Evolutionary conservation across 35 echinoderm and acorn worm species (phyloP), one percentile per base, ranked within the genome.

Genomic region (Patiria miniata): DNA sequence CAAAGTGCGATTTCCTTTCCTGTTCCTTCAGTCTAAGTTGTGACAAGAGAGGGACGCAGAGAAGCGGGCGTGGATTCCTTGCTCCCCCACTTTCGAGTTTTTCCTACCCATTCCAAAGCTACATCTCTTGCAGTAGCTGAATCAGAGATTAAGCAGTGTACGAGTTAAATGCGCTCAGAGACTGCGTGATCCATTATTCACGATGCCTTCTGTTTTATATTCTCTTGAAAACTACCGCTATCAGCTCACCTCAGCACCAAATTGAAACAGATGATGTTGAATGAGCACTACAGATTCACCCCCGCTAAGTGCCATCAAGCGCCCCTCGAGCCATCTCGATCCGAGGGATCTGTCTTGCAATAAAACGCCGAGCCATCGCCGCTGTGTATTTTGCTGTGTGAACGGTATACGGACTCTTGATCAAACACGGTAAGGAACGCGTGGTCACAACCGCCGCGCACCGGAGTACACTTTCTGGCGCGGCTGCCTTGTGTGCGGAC

Each of bases 191-290:
- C 29, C 65, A 73, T 73, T 73, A 36, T 73, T 73, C 65, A 73
- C 34, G 7, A 61, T 32, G 15, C 8, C 23, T 34, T 36, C 65
- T 73, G 3, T 73, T 34, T 73, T 23, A 14, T 14, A 12, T 23
- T 73, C 14, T 73, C 34, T 8, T 34, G 2, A 73, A 36, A 10
- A 2, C 21, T 73, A 18, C 23, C 23, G 65, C 65, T 32, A 14
- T 34, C 26, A 14, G 42, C 42, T 47, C 42, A 47, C 42, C 42
- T 47, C 42, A n/a, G n/a, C n/a, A 47, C n/a, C 65, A 34, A 73
- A 73, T 73, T 73, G 65, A 73, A 73, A 73, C 65, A 73, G 65
- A 73, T 23, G 26, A 36, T 73, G 34, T 73, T 73, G 65, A 36
- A 73, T 73, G 65, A 73, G 65, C 65, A 73, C 65, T 73, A 73